phyloP scores from a whole-genome alignment of 1,140 invertebrate species.

The Aphaenogaster floridana region DNA sequence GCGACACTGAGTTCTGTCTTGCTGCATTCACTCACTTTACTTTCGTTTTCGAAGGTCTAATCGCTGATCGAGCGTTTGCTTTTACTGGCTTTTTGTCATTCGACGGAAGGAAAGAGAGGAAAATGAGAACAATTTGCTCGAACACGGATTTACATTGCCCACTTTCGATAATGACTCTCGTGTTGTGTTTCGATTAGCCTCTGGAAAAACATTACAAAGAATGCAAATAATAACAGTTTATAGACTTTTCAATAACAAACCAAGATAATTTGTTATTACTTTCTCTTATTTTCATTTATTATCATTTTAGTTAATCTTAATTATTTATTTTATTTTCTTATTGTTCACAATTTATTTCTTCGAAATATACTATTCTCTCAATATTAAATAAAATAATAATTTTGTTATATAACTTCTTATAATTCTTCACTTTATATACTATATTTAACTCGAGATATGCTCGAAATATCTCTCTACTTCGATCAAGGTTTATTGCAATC shows the following conservation, averaged over 20 bases:
- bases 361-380: neutral
- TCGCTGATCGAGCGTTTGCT: constrained; percentile 58
- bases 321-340: neutral
- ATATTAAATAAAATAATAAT: neutral
- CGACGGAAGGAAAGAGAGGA: neutral
- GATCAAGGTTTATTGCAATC: neutral
- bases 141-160: constrained; percentile 22
- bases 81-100: constrained; percentile 38
- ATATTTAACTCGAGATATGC: neutral
- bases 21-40: constrained; percentile 68
- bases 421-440: neutral
- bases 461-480: neutral
- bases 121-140: constrained; percentile 11
- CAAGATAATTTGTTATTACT: neutral
- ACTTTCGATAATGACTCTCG: constrained; percentile 27
- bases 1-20: constrained; percentile 27
- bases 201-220: neutral
- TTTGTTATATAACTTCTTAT: neutral
- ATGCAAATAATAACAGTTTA: constrained; percentile 4
- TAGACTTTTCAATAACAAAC: neutral
- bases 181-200: neutral
- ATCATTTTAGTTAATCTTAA: constrained; percentile 5
- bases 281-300: neutral
- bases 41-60: constrained; percentile 80
- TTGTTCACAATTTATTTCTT: neutral